Evolutionary conservation across 2,113 vertebrate species (phyloP).

Genomic region (Paracanthobrama guichenoti): DNA sequence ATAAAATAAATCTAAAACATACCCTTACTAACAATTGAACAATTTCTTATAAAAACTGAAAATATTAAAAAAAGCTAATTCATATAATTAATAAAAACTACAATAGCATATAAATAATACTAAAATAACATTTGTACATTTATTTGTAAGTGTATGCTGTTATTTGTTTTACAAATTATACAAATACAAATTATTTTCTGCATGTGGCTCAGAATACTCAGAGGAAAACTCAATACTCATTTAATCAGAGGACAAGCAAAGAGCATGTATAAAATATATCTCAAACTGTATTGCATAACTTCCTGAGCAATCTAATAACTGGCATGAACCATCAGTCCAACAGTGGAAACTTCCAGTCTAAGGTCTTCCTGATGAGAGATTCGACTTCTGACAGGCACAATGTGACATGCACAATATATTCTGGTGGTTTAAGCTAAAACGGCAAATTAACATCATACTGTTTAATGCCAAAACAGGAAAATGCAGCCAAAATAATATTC

Average conservation of each 20-base stretch:
- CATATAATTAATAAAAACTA: background rate
- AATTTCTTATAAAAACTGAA: background rate
- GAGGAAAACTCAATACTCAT: too few species aligned
- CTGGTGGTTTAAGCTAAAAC: background rate
- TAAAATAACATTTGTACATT: background rate
- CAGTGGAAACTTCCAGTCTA: background rate
- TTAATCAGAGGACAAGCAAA: background rate
- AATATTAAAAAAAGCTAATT: background rate
- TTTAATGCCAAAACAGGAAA: background rate
- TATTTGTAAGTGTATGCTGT: background rate
- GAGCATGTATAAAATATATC: too few species aligned
- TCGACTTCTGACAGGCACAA: background rate
- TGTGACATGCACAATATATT: background rate
- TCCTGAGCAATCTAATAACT: slow-evolving; percentile 1
- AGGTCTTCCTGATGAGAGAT: background rate
- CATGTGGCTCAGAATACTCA: background rate
- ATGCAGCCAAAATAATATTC: too few species aligned
- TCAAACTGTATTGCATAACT: background rate
- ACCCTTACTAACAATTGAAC: background rate
- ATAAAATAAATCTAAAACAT: background rate
- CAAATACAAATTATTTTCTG: too few species aligned
- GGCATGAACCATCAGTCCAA: background rate
- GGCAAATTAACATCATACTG: background rate
- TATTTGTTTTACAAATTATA: too few species aligned
- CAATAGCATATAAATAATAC: background rate